phyloP scores from a whole-genome alignment of 2,797 vertebrate species.

The Eleutherodactylus coqui region DNA sequence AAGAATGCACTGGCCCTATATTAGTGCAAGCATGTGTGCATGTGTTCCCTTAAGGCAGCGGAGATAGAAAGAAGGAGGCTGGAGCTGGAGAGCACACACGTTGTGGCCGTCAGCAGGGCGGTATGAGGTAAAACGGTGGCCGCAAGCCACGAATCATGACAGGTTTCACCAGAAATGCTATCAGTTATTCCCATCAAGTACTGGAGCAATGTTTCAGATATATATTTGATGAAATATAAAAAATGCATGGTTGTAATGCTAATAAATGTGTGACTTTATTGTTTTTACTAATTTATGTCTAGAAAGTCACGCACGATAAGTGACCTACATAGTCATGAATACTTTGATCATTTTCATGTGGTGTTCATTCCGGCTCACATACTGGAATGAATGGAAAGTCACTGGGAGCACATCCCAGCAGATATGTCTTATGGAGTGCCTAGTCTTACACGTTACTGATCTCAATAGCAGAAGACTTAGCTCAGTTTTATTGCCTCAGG shows the following conservation, averaged over 20 bases:
- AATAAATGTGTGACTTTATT: slow-evolving; percentile 14
- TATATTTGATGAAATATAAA: background rate
- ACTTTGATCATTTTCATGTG: background rate
- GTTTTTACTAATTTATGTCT: background rate
- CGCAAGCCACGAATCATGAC: too few relatives aligned
- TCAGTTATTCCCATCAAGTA: background rate
- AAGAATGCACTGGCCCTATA: too few relatives aligned
- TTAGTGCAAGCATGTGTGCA: too few relatives aligned
- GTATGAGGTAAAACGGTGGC: too few relatives aligned
- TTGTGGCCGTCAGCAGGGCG: too few relatives aligned
- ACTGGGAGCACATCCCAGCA: background rate
- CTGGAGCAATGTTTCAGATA: background rate
- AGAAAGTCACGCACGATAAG: background rate
- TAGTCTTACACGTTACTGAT: background rate
- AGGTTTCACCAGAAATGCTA: background rate
- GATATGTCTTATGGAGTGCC: background rate
- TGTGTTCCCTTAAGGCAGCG: too few relatives aligned
- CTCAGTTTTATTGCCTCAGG: slow-evolving; percentile 37
- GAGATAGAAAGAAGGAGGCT: too few relatives aligned
- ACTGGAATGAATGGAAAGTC: background rate
- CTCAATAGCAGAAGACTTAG: slow-evolving; percentile 25
- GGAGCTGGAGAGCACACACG: too few relatives aligned
- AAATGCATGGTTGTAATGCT: background rate
- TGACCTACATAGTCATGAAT: slow-evolving; percentile 21
- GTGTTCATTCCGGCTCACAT: background rate